Evolutionary conservation across 2,888 invertebrate genomes (phyloP).

Genomic region (Melinopterus prodromus): DNA sequence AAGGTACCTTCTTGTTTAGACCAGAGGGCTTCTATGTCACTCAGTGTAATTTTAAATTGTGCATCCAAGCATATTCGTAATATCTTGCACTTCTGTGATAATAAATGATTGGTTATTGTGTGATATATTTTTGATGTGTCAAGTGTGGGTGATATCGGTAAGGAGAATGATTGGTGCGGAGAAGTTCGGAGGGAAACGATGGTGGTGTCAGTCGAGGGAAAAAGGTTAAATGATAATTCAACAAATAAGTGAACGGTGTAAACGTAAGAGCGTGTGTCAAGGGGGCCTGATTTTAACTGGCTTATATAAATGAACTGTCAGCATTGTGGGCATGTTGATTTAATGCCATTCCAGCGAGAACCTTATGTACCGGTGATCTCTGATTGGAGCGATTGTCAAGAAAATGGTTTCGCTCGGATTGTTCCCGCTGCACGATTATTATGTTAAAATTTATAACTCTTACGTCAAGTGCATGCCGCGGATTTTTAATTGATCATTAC

Average conservation of each 20-base stretch:
- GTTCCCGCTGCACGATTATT: conserved; percentile 44
- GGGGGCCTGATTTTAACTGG: conserved; percentile 45
- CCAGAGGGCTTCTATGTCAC: too few species aligned
- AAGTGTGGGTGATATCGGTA: not conserved
- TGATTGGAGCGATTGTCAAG: conserved; percentile 43
- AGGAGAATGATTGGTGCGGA: too few species aligned
- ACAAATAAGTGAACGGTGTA: conserved; percentile 36
- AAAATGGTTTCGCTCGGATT: conserved; percentile 46
- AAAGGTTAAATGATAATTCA: conserved; percentile 40
- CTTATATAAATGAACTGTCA: conserved; percentile 47
- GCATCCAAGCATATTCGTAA: too few species aligned
- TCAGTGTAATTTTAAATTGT: too few species aligned
- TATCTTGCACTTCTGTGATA: too few species aligned
- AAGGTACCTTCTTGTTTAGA: too few species aligned
- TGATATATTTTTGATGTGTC: not conserved
- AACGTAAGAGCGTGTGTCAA: conserved; percentile 39
- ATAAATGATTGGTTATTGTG: too few species aligned
- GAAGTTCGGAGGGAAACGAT: not conserved
- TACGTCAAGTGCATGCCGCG: conserved; percentile 40
- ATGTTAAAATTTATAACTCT: conserved; percentile 46
- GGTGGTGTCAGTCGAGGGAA: conserved; percentile 11
- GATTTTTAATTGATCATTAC: conserved; percentile 43
- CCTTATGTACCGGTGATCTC: conserved; percentile 40
- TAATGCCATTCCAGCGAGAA: conserved; percentile 44
- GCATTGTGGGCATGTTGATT: conserved; percentile 46